Evolutionary conservation across 2,888 invertebrate genomes (phyloP), one percentile per base, ranked within the genome.

Genomic region (Eupithecia dodoneata): DNA sequence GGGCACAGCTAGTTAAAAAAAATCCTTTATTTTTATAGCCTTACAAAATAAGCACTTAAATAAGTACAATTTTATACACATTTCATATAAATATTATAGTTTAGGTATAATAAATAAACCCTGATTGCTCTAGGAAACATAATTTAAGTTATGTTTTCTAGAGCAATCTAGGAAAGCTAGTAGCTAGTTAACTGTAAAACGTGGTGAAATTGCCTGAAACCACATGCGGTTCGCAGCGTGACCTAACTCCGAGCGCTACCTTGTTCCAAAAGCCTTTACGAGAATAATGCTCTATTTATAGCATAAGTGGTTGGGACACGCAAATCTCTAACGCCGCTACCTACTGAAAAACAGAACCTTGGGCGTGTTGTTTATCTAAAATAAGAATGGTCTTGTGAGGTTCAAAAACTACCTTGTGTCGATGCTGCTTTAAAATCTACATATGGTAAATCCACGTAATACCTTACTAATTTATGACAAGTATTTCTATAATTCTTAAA

Each of bases 211-310:
- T 15, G 42, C 66, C 42, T 7, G 66, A 15, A 42, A 15, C 66
- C 42, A 45, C 45, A n/a, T 45, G 67, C 45, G 67, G 44, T 45
- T 67, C n/a, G 44, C n/a, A 67, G 15, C 67, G 12, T 67, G 67
- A 45, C 67, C 67, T 44, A 45, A n/a, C 41, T 15, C 42, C 67
- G 15, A 44, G 44, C 66, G 15, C 10, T 42, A 30, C 44, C 67
- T 44, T 44, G 44, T 67, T 44, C 18, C 67, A 67, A n/a, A 67
- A 67, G 67, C 67, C 44, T 67, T 67, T 42, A 15, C 42, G 67
- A 15, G 59, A 66, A 66, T 66, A 66, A 66, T 66, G 45, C 44
- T 44, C n/a, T 67, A 67, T 67, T 67, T 67, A 45, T 67, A 67
- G 67, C 67, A 7, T 42, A 44, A 44, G 67, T 44, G 67, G 67